These are phyloP conservation scores for Cyclopterus lumpus DNA, from an alignment of 2,797 vertebrate genomes.

Conservation along the genomic window DNA sequence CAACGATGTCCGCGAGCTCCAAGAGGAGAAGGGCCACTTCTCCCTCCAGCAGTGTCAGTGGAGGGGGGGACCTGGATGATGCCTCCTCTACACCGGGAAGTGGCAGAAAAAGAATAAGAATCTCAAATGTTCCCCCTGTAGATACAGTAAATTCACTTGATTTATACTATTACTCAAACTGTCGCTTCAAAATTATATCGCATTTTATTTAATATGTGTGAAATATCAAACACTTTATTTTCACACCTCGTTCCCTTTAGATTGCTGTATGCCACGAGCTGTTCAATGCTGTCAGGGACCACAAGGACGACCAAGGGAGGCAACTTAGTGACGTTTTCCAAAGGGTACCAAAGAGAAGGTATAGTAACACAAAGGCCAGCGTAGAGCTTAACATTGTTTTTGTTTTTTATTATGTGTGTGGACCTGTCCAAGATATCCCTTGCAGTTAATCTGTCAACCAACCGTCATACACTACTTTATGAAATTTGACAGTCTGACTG, in stretches of 20 bases:
- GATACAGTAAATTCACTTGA: slow-evolving; percentile 87
- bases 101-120: slow-evolving; percentile 91
- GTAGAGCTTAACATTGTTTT: neutral
- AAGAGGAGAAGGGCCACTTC: slow-evolving; percentile 97
- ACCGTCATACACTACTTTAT: neutral
- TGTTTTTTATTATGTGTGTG: neutral
- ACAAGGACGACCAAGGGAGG: slow-evolving; percentile 95
- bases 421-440: neutral
- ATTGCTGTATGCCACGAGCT: slow-evolving; percentile 98
- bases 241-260: slow-evolving; percentile 68
- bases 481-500: neutral
- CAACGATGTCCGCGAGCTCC: slow-evolving; percentile 89
- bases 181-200: too few species aligned
- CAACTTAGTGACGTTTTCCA: slow-evolving; percentile 95
- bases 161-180: neutral
- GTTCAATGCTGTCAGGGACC: slow-evolving; percentile 95
- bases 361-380: neutral
- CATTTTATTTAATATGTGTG: neutral
- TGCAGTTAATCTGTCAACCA: neutral
- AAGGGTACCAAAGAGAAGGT: slow-evolving; percentile 97
- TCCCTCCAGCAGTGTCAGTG: slow-evolving; percentile 95
- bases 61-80: slow-evolving; percentile 94
- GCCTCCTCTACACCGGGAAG: slow-evolving; percentile 90
- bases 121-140: slow-evolving; percentile 90
- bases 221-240: neutral